A percentile compares a stretch with the other conserved stretches of the same genome.
Evolutionary conservation across 64 coral and sea anemone species (phyloP).

Genomic region (Montipora cactus): DNA sequence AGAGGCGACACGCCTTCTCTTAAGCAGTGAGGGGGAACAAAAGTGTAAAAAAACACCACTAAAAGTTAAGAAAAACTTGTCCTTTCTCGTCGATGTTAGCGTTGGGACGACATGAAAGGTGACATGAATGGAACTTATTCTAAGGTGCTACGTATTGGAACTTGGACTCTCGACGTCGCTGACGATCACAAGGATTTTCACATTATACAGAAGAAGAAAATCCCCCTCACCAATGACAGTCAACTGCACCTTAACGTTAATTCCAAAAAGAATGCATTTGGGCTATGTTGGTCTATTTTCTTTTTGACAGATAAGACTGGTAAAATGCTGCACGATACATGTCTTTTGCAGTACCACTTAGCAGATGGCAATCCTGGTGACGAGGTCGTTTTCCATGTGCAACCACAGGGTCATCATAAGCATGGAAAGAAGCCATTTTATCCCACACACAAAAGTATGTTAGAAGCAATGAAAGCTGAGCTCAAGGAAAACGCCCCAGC

Average conservation of each 20-base stretch:
- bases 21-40: neutral
- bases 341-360: slow-evolving; percentile 52
- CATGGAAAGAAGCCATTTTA: neutral
- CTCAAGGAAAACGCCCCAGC: neutral
- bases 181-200: slow-evolving; percentile 1
- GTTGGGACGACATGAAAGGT: slow-evolving; percentile 61
- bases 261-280: slow-evolving; percentile 42
- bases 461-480: neutral
- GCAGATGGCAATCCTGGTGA: neutral
- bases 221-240: neutral
- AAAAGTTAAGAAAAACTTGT: slow-evolving; percentile 32
- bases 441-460: neutral
- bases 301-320: slow-evolving; percentile 36
- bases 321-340: slow-evolving; percentile 25
- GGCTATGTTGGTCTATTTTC: slow-evolving; percentile 52
- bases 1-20: slow-evolving; percentile 15
- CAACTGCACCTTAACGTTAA: slow-evolving; percentile 46
- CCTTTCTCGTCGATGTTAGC: slow-evolving; percentile 55
- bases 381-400: slow-evolving; percentile 36
- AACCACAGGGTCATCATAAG: neutral
- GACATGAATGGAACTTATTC: slow-evolving; percentile 62
- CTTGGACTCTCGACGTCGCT: neutral
- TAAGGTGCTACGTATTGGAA: slow-evolving; percentile 14
- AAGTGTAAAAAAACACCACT: slow-evolving; percentile 61
- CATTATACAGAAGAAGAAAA: slow-evolving; percentile 36